Conservation (phyloP, 2,113 vertebrate species). For the Mellivora capensis region DNA sequence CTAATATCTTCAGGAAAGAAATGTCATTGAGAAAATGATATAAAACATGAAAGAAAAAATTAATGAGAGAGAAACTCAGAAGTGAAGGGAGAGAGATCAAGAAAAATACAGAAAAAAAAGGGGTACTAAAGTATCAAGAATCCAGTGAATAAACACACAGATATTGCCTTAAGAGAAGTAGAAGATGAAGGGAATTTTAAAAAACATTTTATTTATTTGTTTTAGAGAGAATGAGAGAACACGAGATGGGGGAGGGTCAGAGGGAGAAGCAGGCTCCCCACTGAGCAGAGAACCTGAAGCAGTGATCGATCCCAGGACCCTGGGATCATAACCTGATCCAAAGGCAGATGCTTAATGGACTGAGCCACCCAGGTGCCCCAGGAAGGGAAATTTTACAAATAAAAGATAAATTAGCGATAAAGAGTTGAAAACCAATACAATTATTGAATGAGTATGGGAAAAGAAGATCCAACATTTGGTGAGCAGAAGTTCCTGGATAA, state of each 20-base stretch:
- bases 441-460: neutral
- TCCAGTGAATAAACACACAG: neutral
- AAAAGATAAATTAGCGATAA: neutral
- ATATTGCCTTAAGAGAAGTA: neutral
- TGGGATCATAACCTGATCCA: neutral
- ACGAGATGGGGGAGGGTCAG: too few species aligned
- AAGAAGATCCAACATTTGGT: neutral
- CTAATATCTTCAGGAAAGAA: neutral
- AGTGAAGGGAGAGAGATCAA: neutral
- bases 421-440: neutral
- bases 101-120: constrained; percentile 21
- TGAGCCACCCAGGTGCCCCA: neutral
- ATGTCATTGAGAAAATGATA: neutral
- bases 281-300: neutral
- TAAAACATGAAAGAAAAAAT: neutral
- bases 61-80: neutral
- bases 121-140: neutral
- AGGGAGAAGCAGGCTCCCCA: neutral
- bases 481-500: neutral
- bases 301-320: too few species aligned
- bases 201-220: neutral
- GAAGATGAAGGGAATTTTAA: neutral
- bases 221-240: neutral
- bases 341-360: neutral
- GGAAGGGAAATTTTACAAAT: neutral